Evolutionary conservation across 2,888 invertebrate species (phyloP), one percentile per base, ranked within the genome.

Genomic region (Dasypogon diadema): DNA sequence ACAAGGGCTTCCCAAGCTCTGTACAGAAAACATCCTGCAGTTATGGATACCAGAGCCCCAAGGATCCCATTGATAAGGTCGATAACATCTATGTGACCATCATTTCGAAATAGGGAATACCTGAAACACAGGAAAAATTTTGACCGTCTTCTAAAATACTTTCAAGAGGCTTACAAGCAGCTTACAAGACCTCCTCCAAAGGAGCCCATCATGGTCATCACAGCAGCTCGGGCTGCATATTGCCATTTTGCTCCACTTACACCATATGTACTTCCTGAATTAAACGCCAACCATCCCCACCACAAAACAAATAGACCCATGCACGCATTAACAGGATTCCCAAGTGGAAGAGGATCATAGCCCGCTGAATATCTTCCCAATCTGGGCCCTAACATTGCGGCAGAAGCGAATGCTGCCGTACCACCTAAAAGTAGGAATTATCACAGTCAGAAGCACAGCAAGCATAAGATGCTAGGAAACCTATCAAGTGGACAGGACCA

Each of bases 261-360:
- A 75, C 93, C 93, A 81, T 93, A 93, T 63, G 93, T 93, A 80
- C 95, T 95, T 12, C 97, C 97, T 68, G 97, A 96, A 86, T 97
- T 97, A 83, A 97, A 97, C 0, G 96, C 97, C 73, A 98, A 87
- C 97, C 97, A 97, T 0, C 97, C 97, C 97, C 97, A 97, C 97
- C 97, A 97, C 0, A 97, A 87, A 46, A 97, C 96, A 83, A 97
- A 97, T 10, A 96, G 90, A 0, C 96, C 97, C 91, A 96, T 92
- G 26, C 95, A 92, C 0, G 95, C 95, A 83, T 96, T 96, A 3
- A 96, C 96, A 0, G 96, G 96, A 83, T 91, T 93, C 0, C 96
- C 96, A 79, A 96, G 87, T 0, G 95, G 95, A 55, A 95, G 84
- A 0, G 94, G 91, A 0, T 89, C 91, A 5, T 88, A 89, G 0